phyloP scores from a whole-genome alignment of 2,797 vertebrate species.

The Philypnodon macrostomus region DNA sequence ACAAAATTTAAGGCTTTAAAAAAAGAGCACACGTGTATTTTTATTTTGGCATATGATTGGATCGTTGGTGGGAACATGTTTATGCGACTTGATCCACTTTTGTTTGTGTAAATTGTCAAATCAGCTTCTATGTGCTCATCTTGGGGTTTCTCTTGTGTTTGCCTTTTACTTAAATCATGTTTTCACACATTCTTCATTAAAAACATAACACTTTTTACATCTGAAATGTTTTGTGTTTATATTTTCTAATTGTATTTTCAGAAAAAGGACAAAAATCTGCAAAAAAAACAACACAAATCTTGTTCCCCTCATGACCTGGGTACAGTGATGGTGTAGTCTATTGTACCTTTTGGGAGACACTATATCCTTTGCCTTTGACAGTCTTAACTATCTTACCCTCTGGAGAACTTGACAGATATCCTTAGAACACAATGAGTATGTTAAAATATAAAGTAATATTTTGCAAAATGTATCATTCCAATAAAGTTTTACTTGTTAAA shows the following conservation, averaged over 20 bases:
- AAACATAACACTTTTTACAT: constrained; percentile 78
- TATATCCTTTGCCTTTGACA: constrained; percentile 86
- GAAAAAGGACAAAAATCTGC: constrained; percentile 61
- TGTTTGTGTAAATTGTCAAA: constrained; percentile 32
- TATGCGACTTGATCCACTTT: constrained; percentile 44
- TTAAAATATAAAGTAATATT: constrained; percentile 85
- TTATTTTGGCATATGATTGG: constrained; percentile 40
- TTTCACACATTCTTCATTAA: constrained; percentile 70
- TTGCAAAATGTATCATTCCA: constrained; percentile 90
- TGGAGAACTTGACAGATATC: constrained; percentile 84
- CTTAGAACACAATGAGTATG: constrained; percentile 84
- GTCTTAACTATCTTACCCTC: constrained; percentile 86
- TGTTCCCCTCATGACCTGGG: constrained; percentile 80
- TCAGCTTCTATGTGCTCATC: constrained; percentile 58
- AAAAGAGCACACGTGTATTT: constrained; percentile 55
- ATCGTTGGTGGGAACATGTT: constrained; percentile 44
- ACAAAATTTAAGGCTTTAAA: constrained; percentile 48
- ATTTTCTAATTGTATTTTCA: constrained; percentile 86
- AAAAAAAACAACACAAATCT: constrained; percentile 72
- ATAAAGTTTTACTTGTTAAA: constrained; percentile 88
- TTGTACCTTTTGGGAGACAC: constrained; percentile 83
- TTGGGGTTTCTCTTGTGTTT: constrained; percentile 56
- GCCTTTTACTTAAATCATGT: constrained; percentile 69
- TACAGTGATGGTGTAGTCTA: constrained; percentile 84
- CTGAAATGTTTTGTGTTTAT: constrained; percentile 76